Evolutionary conservation across 1,140 invertebrate species (phyloP).

Genomic region (Ylistrum balloti): DNA sequence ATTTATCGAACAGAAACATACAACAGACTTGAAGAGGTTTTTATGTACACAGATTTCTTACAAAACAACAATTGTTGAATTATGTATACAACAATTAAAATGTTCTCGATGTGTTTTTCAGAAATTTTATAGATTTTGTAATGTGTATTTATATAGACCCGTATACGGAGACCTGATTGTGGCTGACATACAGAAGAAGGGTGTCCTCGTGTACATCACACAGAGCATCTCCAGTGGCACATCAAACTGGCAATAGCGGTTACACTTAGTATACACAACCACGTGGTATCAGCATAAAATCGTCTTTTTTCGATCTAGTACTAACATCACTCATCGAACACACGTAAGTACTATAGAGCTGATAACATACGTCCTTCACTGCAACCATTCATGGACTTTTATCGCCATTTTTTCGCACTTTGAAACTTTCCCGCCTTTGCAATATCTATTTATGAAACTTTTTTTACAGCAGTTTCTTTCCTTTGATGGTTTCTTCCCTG

Average conservation of each 20-base stretch:
- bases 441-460: neutral
- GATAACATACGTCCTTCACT: neutral
- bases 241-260: neutral
- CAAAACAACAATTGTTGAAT: no score
- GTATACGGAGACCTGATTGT: neutral
- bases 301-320: neutral
- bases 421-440: slow-evolving; percentile 17
- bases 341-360: neutral
- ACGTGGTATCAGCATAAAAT: neutral
- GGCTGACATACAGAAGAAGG: neutral
- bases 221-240: neutral
- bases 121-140: no score
- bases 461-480: neutral
- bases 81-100: no score
- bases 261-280: neutral
- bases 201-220: neutral
- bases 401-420: neutral
- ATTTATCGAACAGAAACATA: no score
- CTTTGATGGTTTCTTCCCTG: no score
- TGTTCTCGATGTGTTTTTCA: no score
- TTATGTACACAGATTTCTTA: no score
- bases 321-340: neutral
- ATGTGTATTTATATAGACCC: neutral
- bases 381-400: neutral
- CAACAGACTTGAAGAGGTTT: no score